Evolutionary conservation across 2,888 invertebrate genomes (phyloP).

Genomic region (Noctua fimbriata): DNA sequence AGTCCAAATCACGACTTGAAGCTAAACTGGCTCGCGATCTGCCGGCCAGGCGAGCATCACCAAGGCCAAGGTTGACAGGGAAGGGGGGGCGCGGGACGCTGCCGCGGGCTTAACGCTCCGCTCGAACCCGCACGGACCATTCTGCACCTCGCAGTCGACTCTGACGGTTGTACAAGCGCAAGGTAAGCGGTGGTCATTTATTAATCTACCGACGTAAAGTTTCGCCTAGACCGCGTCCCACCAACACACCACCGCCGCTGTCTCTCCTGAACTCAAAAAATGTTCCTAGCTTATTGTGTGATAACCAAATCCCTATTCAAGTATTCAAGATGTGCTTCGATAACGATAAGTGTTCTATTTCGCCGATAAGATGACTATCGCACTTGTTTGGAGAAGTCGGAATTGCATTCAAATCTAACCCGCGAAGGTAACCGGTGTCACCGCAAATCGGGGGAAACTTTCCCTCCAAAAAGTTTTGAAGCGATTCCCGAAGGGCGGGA

Average conservation of each 20-base stretch:
- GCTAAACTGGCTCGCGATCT: conserved; percentile 74
- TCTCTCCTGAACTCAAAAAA: conserved; percentile 69
- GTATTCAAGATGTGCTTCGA: conserved; percentile 84
- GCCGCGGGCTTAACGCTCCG: conserved; percentile 87
- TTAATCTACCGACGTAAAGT: conserved; percentile 75
- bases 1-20: conserved; percentile 69
- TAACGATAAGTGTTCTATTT: conserved; percentile 83
- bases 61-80: conserved; percentile 89
- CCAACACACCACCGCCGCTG: conserved; percentile 71
- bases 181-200: conserved; percentile 89
- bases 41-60: conserved; percentile 80
- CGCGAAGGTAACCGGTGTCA: conserved; percentile 82
- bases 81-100: conserved; percentile 87
- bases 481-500: conserved; percentile 88
- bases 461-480: conserved; percentile 89
- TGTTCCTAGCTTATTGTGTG: conserved; percentile 78
- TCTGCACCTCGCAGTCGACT: conserved; percentile 91
- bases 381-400: conserved; percentile 72
- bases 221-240: conserved; percentile 67
- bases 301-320: conserved; percentile 79
- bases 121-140: conserved; percentile 88
- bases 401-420: conserved; percentile 81
- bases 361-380: conserved; percentile 80
- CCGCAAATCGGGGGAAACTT: conserved; percentile 78
- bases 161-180: conserved; percentile 90